Base-by-base conservation (phyloP, 2,888 invertebrate genomes). In the Salticus scenicus region DNA sequence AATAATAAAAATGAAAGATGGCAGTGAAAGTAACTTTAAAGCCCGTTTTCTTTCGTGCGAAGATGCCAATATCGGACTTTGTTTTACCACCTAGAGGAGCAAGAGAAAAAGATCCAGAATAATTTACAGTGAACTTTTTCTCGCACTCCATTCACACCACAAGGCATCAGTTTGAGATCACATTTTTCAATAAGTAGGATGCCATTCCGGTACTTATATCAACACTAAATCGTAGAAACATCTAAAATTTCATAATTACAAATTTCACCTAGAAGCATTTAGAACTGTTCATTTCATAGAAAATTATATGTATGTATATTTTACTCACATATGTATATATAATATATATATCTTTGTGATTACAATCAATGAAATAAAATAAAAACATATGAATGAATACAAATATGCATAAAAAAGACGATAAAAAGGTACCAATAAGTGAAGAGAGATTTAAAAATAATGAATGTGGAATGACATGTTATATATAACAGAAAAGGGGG, bases 241-340 rank as follows among this genome's bases (percentile, higher is more conserved):
- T 85, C 79, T 79, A 79, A 75, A 74, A 80, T 80, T 84, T 74
- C 74, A 67, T 85, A 85, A 85, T 85, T 85, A 85, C 85, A 85
- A 85, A 85, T 83, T 76, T 69, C 63, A 84, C 73, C 77, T 84
- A 83, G 73, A 78, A 78, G 78, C 83, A 64, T 77, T n/a, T 77
- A 42, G 64, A 72, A 72, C 63, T 66, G 71, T 77, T 69, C 69
- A 17, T 67, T 75, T 76, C 66, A 71, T 86, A 86, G 71, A 86
- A 86, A 86, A 86, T 86, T 86, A 86, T 85, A 85, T 85, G 70
- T 75, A 73, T 72, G 72, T 83, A 83, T 83, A 77, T 76, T n/a
- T 69, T 77, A 77, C 76, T 83, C 83, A 77, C 67, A 51, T 76
- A 83, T 83, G 76, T 83, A 83, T 82, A 82, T 74, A 66, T 57